Conservation (phyloP, 1,140 invertebrate species). For the Aphelenchoides avenae region DNA sequence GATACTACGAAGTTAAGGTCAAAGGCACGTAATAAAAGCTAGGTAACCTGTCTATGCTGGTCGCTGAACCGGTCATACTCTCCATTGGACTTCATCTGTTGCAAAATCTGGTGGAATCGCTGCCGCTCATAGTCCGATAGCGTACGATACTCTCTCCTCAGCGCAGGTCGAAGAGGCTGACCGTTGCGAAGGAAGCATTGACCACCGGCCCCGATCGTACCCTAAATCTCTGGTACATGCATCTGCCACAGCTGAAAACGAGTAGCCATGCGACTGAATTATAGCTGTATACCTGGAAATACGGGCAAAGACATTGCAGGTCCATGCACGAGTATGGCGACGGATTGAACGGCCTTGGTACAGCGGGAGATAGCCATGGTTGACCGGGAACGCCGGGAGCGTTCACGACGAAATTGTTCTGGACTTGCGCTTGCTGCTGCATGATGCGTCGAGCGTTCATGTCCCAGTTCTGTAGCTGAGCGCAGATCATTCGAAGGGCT, state of each 20-base stretch:
- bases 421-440: conserved; percentile 23
- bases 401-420: conserved; percentile 28
- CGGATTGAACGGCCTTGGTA: conserved; percentile 30
- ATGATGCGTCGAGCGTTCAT: conserved; percentile 30
- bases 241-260: conserved; percentile 6
- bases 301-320: conserved; percentile 45
- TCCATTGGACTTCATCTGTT: conserved; percentile 58
- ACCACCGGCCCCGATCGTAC: conserved; percentile 41
- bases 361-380: conserved; percentile 34
- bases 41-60: conserved; percentile 46
- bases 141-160: conserved; percentile 60
- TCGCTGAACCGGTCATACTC: conserved; percentile 53
- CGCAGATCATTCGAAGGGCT: conserved; percentile 41
- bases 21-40: conserved; percentile 6
- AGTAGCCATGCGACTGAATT: conserved; percentile 33
- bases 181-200: conserved; percentile 47
- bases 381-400: conserved; percentile 52
- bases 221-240: conserved; percentile 33
- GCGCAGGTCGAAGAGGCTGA: conserved; percentile 39
- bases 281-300: conserved; percentile 21
- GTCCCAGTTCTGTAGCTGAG: conserved; percentile 34
- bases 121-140: conserved; percentile 58
- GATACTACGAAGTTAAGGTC: too few species aligned
- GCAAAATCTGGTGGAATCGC: conserved; percentile 58
- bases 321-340: conserved; percentile 42